Conservation (phyloP, 2,888 invertebrate genomes). For the Cybosia mesomella region DNA sequence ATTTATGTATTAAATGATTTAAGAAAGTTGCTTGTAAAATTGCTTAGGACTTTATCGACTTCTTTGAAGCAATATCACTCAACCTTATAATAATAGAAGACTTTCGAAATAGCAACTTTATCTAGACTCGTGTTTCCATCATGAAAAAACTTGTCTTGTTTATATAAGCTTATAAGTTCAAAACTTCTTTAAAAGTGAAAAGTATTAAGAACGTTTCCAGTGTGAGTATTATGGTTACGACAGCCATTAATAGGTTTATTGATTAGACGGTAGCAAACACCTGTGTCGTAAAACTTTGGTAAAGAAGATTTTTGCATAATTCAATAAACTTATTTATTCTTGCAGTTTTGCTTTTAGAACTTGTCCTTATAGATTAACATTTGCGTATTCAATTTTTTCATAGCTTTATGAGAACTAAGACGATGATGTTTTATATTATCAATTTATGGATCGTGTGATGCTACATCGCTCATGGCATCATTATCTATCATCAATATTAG, state of each 20-base stretch:
- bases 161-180: constrained; percentile 1
- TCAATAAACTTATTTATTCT: constrained; percentile 39
- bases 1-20: neutral
- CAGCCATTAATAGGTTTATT: constrained; percentile 51
- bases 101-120: neutral
- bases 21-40: neutral
- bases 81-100: neutral
- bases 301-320: constrained; percentile 65
- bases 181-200: constrained; percentile 12
- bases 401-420: neutral
- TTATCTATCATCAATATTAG: no score
- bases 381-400: neutral
- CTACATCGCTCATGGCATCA: no score
- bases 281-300: constrained; percentile 65
- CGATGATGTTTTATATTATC: no score
- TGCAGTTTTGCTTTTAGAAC: constrained; percentile 10
- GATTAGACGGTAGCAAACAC: constrained; percentile 57
- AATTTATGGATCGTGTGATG: no score
- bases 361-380: constrained; percentile 5
- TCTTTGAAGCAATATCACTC: neutral
- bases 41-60: neutral
- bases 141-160: constrained; percentile 2
- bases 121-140: neutral
- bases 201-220: constrained; percentile 28
- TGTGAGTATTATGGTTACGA: constrained; percentile 34